A percentile compares a stretch with the other conserved stretches of the same genome.
Evolutionary conservation across 2,888 invertebrate genomes (phyloP).

Genomic region (Phyllotreta striolata): DNA sequence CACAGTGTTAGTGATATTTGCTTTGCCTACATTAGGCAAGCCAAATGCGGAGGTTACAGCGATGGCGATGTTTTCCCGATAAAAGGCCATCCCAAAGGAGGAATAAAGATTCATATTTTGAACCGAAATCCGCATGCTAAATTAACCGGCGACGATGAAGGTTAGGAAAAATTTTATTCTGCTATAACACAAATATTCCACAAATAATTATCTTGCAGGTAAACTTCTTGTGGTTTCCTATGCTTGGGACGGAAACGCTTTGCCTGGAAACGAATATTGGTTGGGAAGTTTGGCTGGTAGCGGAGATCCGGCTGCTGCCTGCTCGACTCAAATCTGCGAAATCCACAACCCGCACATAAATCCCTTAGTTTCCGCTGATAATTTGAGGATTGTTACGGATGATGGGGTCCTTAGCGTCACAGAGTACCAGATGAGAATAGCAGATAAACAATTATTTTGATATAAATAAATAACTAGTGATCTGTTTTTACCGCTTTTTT

Average conservation of each 20-base stretch:
- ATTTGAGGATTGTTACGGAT: constrained; percentile 63
- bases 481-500: too few species aligned
- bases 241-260: constrained; percentile 76
- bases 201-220: constrained; percentile 30
- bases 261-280: constrained; percentile 81
- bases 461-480: too few species aligned
- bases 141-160: constrained; percentile 61
- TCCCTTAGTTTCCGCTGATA: constrained; percentile 61
- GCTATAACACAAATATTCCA: background rate
- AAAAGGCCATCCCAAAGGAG: constrained; percentile 41
- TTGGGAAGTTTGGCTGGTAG: constrained; percentile 63
- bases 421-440: constrained; percentile 39
- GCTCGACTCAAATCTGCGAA: constrained; percentile 67
- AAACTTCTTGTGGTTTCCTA: constrained; percentile 47
- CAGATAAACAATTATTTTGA: background rate
- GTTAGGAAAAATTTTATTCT: constrained; percentile 49
- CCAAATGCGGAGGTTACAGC: constrained; percentile 61
- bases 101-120: constrained; percentile 61
- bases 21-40: constrained; percentile 68
- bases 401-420: constrained; percentile 45
- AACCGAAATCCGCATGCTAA: constrained; percentile 67
- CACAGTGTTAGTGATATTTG: constrained; percentile 69
- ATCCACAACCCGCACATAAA: constrained; percentile 69
- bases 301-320: constrained; percentile 70
- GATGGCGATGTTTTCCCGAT: constrained; percentile 55